Base-by-base conservation (phyloP, 2,888 invertebrate species). In the Biston stratarius region DNA sequence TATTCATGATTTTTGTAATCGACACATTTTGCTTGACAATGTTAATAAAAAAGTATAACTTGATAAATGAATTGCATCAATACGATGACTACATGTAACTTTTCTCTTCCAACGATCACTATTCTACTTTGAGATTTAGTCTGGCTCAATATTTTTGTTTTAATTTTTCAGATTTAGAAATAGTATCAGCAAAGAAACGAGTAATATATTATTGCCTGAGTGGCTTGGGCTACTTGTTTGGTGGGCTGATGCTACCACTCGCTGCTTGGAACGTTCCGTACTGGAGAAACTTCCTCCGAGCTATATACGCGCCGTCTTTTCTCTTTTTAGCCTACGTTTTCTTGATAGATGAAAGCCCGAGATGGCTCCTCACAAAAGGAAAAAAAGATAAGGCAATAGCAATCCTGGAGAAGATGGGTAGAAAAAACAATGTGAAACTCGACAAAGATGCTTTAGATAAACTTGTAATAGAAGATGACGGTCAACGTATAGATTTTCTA, bases 351-450 rank as follows among this genome's bases (percentile, higher is more conserved):
- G 97, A 97, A 86, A 97, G 96, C 60, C 95, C 96, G n/a, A 94
- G 97, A 79, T 97, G 97, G 97, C 91, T 97, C 6, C 86, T 97
- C n/a, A 95, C 95, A 24, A 96, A 96, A 82, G 96, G 96, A 6
- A 94, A 95, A 70, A 94, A 95, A 67, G 94, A 96, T 0, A 92
- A 96, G 79, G 97, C 96, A 0, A 92, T 95, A 67, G 83, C 81
- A 2, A 94, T 96, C n/a, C 84, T 96, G 52, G 87, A 94, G 12
- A 95, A 94, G 74, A 95, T 96, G 15, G 96, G 96, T 0, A 91
- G 90, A 62, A 83, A 76, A 33, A 92, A 90, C 58, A 89, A 89
- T 58, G 77, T 90, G 0, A 76, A 83, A 40, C 14, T 93, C 0
- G 88, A 92, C 7, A 79, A 78, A 60, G 78, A 75, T 5, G 67